These are phyloP conservation scores for Dendropsophus ebraccatus DNA, from an alignment of 2,113 vertebrate species.

Conservation along the genomic window DNA sequence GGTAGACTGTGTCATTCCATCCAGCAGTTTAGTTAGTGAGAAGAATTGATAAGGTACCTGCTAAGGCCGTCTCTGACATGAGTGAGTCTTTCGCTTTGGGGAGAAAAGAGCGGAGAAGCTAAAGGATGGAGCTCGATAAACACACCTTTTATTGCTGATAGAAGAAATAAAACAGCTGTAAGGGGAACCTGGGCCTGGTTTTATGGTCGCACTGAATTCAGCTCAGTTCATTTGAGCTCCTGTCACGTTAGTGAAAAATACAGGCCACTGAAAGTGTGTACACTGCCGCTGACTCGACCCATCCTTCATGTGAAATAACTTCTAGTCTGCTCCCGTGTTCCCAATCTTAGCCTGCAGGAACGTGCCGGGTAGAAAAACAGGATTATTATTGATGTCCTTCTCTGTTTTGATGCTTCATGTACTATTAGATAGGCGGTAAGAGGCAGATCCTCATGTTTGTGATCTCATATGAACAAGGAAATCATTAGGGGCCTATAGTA, in stretches of 20 bases:
- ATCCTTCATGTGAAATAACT: conserved; percentile 70
- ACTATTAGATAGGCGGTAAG: background rate
- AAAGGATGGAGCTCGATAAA: conserved; percentile 72
- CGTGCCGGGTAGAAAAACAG: background rate
- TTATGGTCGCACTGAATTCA: conserved; percentile 68
- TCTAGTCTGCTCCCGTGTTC: conserved; percentile 45
- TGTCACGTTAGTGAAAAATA: conserved; percentile 73
- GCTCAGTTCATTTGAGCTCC: conserved; percentile 71
- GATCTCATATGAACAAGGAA: background rate
- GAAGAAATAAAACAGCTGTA: conserved; percentile 66
- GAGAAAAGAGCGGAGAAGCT: conserved; percentile 52
- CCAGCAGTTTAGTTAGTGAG: background rate
- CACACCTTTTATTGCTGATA: conserved; percentile 73
- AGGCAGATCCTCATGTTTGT: background rate
- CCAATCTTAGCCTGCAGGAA: background rate
- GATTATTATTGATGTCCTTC: conserved; percentile 2
- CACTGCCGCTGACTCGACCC: conserved; percentile 58
- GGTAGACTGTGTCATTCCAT: background rate
- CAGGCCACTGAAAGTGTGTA: conserved; percentile 62
- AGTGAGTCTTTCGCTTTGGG: conserved; percentile 23
- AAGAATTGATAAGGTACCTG: background rate
- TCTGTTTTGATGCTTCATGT: background rate
- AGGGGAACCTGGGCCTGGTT: conserved; percentile 63
- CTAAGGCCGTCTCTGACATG: background rate
- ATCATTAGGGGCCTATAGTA: background rate